A percentile compares a stretch with the other conserved stretches of the same genome.
These are phyloP conservation scores for Marasmarcha lunaedactyla DNA, from an alignment of 2,888 invertebrate species.

Conservation along the genomic window DNA sequence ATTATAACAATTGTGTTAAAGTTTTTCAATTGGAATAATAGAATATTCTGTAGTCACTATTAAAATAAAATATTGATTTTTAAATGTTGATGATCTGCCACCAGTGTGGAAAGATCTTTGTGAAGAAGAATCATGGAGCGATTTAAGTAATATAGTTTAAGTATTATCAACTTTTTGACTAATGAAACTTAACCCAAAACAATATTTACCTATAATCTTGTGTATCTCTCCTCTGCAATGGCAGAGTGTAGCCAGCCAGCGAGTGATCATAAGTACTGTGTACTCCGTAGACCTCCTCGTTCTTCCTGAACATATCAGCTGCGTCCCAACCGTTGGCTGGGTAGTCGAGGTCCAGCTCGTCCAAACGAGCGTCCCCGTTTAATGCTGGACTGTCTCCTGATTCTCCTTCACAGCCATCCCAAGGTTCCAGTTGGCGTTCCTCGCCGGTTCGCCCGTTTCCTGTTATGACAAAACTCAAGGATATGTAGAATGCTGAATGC, in stretches of 20 bases:
- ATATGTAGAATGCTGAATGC: too few relatives aligned
- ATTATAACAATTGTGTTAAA: too few relatives aligned
- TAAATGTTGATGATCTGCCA: too few relatives aligned
- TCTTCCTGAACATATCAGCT: constrained; percentile 95
- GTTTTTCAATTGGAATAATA: too few relatives aligned
- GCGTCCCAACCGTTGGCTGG: constrained; percentile 95
- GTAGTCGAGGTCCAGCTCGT: constrained; percentile 79
- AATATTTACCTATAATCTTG: constrained; percentile 83
- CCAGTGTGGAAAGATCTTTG: too few relatives aligned
- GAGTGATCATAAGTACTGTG: constrained; percentile 93
- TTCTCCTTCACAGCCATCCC: constrained; percentile 78
- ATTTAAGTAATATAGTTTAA: too few relatives aligned
- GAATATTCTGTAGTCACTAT: too few relatives aligned
- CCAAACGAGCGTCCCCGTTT: constrained; percentile 72
- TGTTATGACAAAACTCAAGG: constrained; percentile 14
- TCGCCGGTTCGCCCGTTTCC: constrained; percentile 59
- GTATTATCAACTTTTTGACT: too few relatives aligned
- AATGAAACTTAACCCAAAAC: too few relatives aligned
- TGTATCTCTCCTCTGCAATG: constrained; percentile 86
- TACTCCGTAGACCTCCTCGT: constrained; percentile 91
- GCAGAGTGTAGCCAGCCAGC: constrained; percentile 91
- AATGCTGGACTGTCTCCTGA: constrained; percentile 55
- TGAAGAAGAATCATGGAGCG: too few relatives aligned
- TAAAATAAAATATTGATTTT: too few relatives aligned
- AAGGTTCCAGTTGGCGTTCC: constrained; percentile 89